phyloP scores from a whole-genome alignment of 2,888 invertebrate genomes.

The Cantharis lateralis region DNA sequence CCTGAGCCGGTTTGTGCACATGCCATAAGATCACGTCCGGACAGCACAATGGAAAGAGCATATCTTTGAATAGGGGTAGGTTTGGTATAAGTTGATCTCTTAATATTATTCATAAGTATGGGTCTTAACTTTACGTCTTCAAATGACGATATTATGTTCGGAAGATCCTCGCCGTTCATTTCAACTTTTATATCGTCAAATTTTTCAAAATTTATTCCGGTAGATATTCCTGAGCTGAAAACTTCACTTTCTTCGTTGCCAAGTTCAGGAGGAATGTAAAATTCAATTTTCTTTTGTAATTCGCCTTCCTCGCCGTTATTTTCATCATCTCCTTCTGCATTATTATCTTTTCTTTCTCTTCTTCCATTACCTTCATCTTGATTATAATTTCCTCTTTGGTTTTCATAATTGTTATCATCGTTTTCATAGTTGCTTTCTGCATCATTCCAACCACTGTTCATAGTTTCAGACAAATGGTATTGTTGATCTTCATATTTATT shows the following conservation, averaged over 20 bases:
- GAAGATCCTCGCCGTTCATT: constrained; percentile 75
- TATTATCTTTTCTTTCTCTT: not conserved
- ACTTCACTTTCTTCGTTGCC: constrained; percentile 71
- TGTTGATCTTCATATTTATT: not conserved
- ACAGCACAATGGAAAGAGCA: constrained; percentile 81
- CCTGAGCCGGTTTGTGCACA: constrained; percentile 99
- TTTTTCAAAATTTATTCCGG: constrained; percentile 92
- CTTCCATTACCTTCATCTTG: too few relatives aligned
- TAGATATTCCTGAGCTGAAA: constrained; percentile 69
- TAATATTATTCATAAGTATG: constrained; percentile 76
- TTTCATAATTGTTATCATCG: too few relatives aligned
- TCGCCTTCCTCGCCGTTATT: constrained; percentile 22
- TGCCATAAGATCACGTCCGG: constrained; percentile 89
- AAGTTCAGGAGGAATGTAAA: constrained; percentile 76
- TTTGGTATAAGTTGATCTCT: constrained; percentile 75
- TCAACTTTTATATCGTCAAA: constrained; percentile 88
- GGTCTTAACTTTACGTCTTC: constrained; percentile 70
- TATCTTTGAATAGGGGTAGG: constrained; percentile 96
- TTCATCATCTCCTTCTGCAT: constrained; percentile 24
- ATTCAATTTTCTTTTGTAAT: constrained; percentile 57
- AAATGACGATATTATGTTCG: constrained; percentile 69
- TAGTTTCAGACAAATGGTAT: not conserved
- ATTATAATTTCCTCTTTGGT: too few relatives aligned
- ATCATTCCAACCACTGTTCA: too few relatives aligned
- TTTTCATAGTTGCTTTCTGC: too few relatives aligned